Base-by-base conservation (phyloP, 2,797 vertebrate species). In the Cryptoblepharus egeriae region DNA sequence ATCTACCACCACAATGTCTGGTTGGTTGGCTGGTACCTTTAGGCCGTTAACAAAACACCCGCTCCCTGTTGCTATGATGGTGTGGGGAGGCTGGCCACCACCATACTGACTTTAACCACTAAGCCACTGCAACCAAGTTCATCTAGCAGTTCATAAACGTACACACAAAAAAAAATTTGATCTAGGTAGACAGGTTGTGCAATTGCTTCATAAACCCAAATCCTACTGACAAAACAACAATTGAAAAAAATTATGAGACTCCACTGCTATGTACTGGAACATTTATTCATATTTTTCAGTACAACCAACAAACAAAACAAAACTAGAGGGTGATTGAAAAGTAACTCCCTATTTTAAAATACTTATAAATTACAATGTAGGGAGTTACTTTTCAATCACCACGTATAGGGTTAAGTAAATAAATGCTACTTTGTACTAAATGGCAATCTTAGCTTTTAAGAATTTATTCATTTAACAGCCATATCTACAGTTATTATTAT, bases 401-500 rank as follows among this genome's bases (percentile, higher is more conserved):
- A n/a, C n/a, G n/a, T n/a, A n/a, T n/a, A n/a, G n/a, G n/a, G 18
- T 77, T 77, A n/a, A 45, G 20, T 10, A 6, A 65, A 32, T 61
- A 37, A 57, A 55, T 10, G 30, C 35, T 75, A 42, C 0, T 16
- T 1, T 39, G 9, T 15, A 83, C 42, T 20, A 1, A 79, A 45
- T n/a, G 7, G 67, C 1, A 70, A 45, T 80, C 58, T 61, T 85
- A 37, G 73, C 35, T 49, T 22, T 42, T 86, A 81, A 81, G 26
- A 42, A 77, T 26, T 86, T 74, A 28, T 73, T 77, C 30, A 2
- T 20, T 84, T 85, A 61, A 57, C 63, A 11, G 26, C 37, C 42
- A 77, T 75, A 77, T 79, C 87, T 75, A 72, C 39, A 83, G 74
- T 39, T 76, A 18, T 63, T 45, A 70, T 67, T 32, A 77, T 3